Evolutionary conservation across 2,888 invertebrate species (phyloP).

Genomic region (Napeogenes inachia): DNA sequence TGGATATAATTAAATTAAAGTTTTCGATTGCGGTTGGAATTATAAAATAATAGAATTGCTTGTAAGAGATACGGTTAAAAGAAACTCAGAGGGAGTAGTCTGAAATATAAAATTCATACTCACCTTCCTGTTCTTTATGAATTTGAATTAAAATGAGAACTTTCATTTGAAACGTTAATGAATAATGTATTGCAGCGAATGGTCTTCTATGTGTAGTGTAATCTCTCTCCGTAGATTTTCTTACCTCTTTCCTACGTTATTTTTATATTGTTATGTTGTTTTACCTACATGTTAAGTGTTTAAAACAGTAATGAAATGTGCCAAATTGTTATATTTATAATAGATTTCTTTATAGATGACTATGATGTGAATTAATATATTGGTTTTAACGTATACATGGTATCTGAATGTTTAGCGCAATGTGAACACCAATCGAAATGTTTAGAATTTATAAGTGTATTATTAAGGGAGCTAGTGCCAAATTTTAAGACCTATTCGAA

Average conservation of each 20-base stretch:
- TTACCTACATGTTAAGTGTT: slow-evolving; percentile 22
- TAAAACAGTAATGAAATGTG: slow-evolving; percentile 47
- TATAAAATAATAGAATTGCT: not conserved
- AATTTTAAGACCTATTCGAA: slow-evolving; percentile 7
- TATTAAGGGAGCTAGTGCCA: slow-evolving; percentile 28
- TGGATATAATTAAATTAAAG: slow-evolving; percentile 2
- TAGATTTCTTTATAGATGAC: slow-evolving; percentile 30
- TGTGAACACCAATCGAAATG: slow-evolving; percentile 65
- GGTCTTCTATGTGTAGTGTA: slow-evolving; percentile 13
- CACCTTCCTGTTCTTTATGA: not conserved
- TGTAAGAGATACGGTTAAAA: not conserved
- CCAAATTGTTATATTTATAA: slow-evolving; percentile 71
- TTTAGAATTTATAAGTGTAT: slow-evolving; percentile 43
- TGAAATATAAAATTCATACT: not conserved
- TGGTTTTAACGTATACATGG: slow-evolving; percentile 23
- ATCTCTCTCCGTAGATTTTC: slow-evolving; percentile 7
- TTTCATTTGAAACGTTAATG: not conserved
- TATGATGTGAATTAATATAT: slow-evolving; percentile 27
- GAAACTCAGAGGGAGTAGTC: not conserved
- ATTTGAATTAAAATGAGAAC: not conserved
- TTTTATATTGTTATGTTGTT: slow-evolving; percentile 34
- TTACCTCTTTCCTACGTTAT: slow-evolving; percentile 33
- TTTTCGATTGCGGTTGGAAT: slow-evolving; percentile 1
- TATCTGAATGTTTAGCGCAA: slow-evolving; percentile 45
- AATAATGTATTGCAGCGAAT: slow-evolving; percentile 18